Percentiles rank a stretch among this genome's conserved stretches.
Evolutionary conservation across 2,797 vertebrate species (phyloP).

Genomic region (Pangasius krempfi): DNA sequence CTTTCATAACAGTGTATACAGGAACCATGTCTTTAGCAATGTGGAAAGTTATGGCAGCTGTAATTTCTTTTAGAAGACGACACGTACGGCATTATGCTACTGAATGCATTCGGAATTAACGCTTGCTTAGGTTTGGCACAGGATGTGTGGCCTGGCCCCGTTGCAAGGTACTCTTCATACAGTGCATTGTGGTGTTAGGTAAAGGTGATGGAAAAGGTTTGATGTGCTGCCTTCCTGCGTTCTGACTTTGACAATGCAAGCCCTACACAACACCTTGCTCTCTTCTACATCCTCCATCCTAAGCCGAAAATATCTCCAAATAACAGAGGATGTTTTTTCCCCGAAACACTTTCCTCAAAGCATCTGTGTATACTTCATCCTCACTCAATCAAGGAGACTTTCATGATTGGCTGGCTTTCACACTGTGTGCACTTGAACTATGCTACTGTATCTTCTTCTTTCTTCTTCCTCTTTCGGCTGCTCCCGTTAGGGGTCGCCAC

Average conservation of each 20-base stretch:
- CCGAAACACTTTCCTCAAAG: too few species aligned
- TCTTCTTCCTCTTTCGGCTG: too few species aligned
- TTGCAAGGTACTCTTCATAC: neutral
- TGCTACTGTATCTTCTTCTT: too few species aligned
- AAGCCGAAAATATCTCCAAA: slow-evolving; percentile 3
- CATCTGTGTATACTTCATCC: too few species aligned
- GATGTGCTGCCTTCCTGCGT: neutral
- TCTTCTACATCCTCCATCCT: neutral
- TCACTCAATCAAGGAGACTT: too few species aligned
- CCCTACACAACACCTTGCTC: neutral
- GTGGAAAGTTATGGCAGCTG: neutral
- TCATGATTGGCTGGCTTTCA: too few species aligned
- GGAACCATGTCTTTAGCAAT: neutral
- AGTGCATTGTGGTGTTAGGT: neutral
- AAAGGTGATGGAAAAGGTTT: neutral
- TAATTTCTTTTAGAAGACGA: neutral
- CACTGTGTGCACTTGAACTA: too few species aligned
- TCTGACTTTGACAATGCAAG: neutral
- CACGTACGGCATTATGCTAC: neutral
- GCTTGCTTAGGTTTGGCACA: neutral
- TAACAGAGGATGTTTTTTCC: neutral
- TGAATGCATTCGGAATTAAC: neutral
- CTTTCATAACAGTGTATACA: neutral
- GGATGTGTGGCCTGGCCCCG: neutral
- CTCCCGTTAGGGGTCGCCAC: too few species aligned